Base-by-base conservation (phyloP, 2,797 vertebrate genomes). In the Brotula barbata region DNA sequence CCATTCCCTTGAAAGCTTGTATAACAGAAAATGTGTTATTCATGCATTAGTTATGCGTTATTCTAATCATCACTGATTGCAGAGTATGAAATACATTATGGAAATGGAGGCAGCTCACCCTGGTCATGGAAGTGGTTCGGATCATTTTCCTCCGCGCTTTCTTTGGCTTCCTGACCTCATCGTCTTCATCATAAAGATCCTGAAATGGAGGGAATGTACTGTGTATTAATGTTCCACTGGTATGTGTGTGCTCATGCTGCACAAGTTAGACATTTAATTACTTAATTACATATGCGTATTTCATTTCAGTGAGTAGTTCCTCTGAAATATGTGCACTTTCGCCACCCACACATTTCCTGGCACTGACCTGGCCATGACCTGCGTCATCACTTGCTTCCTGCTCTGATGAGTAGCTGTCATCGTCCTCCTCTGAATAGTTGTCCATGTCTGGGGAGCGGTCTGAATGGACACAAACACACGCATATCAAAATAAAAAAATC, bases 171-270 rank as follows among this genome's bases (percentile, higher is more conserved):
- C 91, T 86, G 52, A 94, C 88, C 41, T 94, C 93, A 9, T 93
- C 92, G 0, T 94, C 93, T 66, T 94, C 93, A 57, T 94, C 92
- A 3, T 94, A 92, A 61, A 94, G 88, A 78, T 94, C 93, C 93
- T 94, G 54, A 43, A 80, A 78, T 15, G 56, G 12, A 55, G 5
- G 48, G 4, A 34, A 25, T 3, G 41, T 11, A 5, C 16, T 39
- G 12, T 40, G 25, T n/a, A 7, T 44, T 12, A n/a, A 53, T 42
- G 9, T 11, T 39, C 5, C 37, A 1, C 37, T 39, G 15, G 4
- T 15, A 15, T 15, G 13, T 14, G 34, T 36, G 34, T 12, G 2
- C 7, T 7, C 34, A 36, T 10, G 13, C 6, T 36, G 13, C 37
- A 36, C 5, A 5, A 11, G 34, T n/a, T 15, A 13, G 7, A 3